Conservation (phyloP, 2,113 vertebrate genomes). For the Trichomycterus rosablanca region DNA sequence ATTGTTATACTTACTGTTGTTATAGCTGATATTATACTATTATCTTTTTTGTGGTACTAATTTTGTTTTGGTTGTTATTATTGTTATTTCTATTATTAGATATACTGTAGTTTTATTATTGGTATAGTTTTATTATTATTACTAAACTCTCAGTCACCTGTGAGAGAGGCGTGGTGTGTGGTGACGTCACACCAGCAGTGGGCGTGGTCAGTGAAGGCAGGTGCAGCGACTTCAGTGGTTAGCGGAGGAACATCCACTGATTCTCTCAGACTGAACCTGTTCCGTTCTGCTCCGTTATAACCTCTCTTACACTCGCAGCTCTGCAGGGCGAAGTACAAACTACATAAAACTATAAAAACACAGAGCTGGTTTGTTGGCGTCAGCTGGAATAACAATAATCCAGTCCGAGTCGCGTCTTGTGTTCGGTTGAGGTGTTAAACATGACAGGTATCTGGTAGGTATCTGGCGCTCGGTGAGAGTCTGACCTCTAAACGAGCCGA, state of each 20-base stretch:
- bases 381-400: background rate
- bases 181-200: slow-evolving; percentile 11
- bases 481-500: background rate
- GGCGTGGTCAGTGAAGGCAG: slow-evolving; percentile 36
- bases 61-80: too few relatives aligned
- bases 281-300: background rate
- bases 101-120: too few relatives aligned
- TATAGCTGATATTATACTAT: too few relatives aligned
- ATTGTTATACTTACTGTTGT: too few relatives aligned
- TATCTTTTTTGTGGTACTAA: too few relatives aligned
- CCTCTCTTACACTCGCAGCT: background rate
- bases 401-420: background rate
- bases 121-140: too few relatives aligned
- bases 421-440: background rate
- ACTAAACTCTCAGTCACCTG: slow-evolving; percentile 37
- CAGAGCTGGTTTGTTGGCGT: too few relatives aligned
- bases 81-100: too few relatives aligned
- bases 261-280: background rate
- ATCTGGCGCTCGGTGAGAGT: background rate
- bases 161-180: background rate
- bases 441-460: slow-evolving; percentile 1
- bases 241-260: background rate
- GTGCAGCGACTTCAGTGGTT: slow-evolving; percentile 27
- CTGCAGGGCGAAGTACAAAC: slow-evolving; percentile 17
- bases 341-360: background rate